These are phyloP conservation scores for Aleiodes testaceus DNA, from an alignment of 2,888 invertebrate genomes.

Conservation along the genomic window DNA sequence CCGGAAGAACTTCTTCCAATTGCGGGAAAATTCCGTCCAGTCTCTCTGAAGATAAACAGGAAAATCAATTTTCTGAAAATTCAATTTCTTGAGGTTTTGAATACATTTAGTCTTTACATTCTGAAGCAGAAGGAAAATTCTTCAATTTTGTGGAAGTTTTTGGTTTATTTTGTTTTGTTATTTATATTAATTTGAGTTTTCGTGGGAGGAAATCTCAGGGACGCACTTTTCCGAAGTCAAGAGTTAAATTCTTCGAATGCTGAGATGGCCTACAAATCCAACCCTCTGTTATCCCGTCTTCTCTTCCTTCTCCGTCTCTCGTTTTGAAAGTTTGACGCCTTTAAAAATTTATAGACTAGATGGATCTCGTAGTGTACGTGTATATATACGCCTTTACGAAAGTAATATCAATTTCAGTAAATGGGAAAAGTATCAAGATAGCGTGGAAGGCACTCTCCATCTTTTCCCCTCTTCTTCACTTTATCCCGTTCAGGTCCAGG, in stretches of 20 bases:
- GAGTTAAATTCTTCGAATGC: conserved; percentile 48
- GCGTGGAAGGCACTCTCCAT: conserved; percentile 49
- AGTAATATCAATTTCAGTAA: conserved; percentile 70
- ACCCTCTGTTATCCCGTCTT: conserved; percentile 11
- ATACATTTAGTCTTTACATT: too few relatives aligned
- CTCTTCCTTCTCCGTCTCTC: conserved; percentile 23
- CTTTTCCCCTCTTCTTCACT: conserved; percentile 13
- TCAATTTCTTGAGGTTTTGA: too few relatives aligned
- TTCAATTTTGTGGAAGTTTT: too few relatives aligned
- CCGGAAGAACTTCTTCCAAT: too few relatives aligned
- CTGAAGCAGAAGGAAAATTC: too few relatives aligned
- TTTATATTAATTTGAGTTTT: conserved; percentile 28
- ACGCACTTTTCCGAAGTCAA: conserved; percentile 37
- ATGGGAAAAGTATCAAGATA: conserved; percentile 69
- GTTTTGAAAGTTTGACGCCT: conserved; percentile 54
- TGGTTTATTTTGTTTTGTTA: not conserved
- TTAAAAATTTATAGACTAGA: conserved; percentile 59
- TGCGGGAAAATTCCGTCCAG: too few relatives aligned
- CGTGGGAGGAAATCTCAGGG: conserved; percentile 35
- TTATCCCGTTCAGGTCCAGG: conserved; percentile 11
- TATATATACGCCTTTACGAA: conserved; percentile 55
- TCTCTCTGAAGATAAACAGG: too few relatives aligned
- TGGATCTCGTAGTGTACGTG: conserved; percentile 51
- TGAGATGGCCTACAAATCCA: conserved; percentile 31
- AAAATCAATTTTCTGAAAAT: too few relatives aligned